phyloP scores from a whole-genome alignment of 2,797 vertebrate species.

The Spheniscus humboldti region DNA sequence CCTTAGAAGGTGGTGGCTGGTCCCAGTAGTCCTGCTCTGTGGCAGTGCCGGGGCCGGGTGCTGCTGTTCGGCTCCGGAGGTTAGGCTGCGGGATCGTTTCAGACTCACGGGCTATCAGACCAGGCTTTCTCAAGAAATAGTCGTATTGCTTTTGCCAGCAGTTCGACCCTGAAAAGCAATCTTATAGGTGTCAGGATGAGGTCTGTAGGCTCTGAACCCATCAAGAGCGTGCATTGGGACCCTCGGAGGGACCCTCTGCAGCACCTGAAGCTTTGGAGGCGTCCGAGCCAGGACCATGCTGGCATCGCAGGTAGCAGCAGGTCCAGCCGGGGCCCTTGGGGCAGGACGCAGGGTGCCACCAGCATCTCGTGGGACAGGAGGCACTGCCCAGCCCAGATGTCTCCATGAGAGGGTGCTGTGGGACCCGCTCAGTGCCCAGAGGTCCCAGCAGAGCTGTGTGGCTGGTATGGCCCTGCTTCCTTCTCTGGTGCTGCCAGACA shows the following conservation, averaged over 20 bases:
- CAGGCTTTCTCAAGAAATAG: neutral
- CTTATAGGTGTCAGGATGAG: neutral
- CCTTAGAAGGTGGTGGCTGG: neutral
- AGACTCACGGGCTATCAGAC: fast-evolving
- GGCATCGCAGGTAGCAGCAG: neutral
- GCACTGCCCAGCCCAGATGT: neutral
- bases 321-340: neutral
- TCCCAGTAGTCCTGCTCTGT: neutral
- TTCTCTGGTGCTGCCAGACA: neutral
- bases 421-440: neutral
- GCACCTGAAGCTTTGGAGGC: neutral
- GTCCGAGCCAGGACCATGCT: neutral
- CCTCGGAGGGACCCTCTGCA: fast-evolving
- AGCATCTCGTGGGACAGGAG: neutral
- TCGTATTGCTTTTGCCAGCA: neutral
- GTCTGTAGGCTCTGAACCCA: neutral
- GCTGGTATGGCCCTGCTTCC: neutral
- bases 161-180: fast-evolving
- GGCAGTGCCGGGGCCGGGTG: neutral
- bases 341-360: neutral
- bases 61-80: fast-evolving
- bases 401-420: slow-evolving; percentile 58
- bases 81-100: neutral
- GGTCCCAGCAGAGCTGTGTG: neutral
- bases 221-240: fast-evolving